Evolutionary conservation across 2,113 vertebrate species (phyloP).

Genomic region (Tylochromis polylepis): DNA sequence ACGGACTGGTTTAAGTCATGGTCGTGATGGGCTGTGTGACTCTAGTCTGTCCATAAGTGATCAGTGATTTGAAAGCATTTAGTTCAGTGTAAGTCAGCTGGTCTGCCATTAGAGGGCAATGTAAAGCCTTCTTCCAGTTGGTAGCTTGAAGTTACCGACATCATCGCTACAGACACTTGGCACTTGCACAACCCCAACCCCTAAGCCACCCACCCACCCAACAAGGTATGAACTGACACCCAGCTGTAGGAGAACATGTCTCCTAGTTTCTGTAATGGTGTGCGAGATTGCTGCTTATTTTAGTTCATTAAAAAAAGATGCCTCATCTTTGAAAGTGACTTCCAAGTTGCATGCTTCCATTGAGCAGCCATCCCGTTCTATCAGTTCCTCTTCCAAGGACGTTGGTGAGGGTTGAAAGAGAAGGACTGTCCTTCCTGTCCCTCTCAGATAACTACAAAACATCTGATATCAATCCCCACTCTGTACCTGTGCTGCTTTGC

Average conservation of each 20-base stretch:
- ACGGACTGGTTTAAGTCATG: not conserved
- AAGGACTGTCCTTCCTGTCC: conserved; percentile 35
- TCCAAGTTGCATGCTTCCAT: not conserved
- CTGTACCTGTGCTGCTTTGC: not conserved
- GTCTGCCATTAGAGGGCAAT: not conserved
- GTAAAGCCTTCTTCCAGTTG: not conserved
- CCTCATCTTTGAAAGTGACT: not conserved
- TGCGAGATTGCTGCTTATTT: not conserved
- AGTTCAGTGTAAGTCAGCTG: not conserved
- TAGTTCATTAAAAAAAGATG: not conserved
- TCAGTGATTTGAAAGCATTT: not conserved
- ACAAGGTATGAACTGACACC: not conserved
- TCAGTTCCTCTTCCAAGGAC: conserved; percentile 22
- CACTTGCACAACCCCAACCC: not conserved
- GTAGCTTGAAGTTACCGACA: not conserved
- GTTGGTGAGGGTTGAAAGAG: not conserved
- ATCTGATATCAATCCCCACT: conserved; percentile 22
- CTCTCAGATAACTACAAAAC: conserved; percentile 37
- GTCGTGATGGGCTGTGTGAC: not conserved
- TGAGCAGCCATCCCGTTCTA: not conserved
- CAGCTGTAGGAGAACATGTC: not conserved
- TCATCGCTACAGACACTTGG: not conserved
- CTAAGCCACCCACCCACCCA: not conserved
- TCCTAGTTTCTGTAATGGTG: not conserved
- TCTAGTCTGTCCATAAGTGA: not conserved